Evolutionary conservation across 1,140 invertebrate genomes (phyloP).

Genomic region (Stratiolaelaps scimitus): DNA sequence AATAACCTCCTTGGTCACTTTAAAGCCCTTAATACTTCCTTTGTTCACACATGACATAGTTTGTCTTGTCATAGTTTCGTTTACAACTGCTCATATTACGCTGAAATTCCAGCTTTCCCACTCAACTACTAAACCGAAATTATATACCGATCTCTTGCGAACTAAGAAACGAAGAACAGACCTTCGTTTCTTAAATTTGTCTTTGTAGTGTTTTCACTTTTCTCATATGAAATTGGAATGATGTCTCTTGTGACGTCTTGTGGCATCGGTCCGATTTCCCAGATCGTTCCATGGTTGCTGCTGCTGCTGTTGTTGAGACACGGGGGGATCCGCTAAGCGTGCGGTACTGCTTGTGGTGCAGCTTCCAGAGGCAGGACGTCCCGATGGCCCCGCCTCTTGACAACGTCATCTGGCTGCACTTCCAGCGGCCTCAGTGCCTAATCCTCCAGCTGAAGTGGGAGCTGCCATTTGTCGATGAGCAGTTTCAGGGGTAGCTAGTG

Average conservation of each 20-base stretch:
- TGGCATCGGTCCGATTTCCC: background rate
- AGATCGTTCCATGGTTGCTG: background rate
- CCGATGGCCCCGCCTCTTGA: constrained; percentile 25
- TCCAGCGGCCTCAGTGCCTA: background rate
- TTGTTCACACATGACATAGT: no score
- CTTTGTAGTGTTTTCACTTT: background rate
- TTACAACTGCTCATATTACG: no score
- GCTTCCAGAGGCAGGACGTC: constrained; percentile 11
- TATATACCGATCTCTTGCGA: no score
- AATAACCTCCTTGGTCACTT: no score
- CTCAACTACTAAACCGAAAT: no score
- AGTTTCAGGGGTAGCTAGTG: constrained; percentile 9
- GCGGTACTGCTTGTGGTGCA: background rate
- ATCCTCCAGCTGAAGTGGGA: background rate
- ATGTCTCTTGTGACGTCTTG: constrained; percentile 14
- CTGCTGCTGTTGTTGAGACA: no score
- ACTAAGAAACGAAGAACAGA: no score
- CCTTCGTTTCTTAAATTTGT: no score
- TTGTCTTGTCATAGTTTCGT: no score
- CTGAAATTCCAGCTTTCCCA: no score
- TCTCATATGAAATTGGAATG: constrained; percentile 26
- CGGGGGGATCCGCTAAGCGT: no score
- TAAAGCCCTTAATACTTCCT: no score
- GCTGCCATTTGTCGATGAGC: constrained; percentile 16
- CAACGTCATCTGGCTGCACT: constrained; percentile 16